phyloP scores from a whole-genome alignment of 2,797 vertebrate genomes.

The Typhlichthys eigenmanni region DNA sequence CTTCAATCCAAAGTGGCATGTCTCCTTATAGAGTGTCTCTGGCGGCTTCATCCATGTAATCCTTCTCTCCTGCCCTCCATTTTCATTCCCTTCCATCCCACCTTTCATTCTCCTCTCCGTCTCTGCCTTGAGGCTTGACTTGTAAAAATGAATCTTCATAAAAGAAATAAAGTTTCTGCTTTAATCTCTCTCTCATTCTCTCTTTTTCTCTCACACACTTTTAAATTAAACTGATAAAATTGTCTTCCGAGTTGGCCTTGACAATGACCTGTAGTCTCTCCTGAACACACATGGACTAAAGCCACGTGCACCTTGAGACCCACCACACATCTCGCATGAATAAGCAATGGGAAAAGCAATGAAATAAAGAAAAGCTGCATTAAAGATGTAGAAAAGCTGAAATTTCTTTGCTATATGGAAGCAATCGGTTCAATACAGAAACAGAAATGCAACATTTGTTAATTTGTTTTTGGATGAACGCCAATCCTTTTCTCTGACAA shows the following conservation, averaged over 20 bases:
- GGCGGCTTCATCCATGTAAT: background rate
- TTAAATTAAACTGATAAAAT: slow-evolving; percentile 71
- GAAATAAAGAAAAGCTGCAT: slow-evolving; percentile 4
- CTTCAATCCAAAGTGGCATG: no score
- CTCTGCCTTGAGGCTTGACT: slow-evolving; percentile 46
- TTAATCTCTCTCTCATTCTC: slow-evolving; percentile 50
- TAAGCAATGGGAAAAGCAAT: slow-evolving; percentile 23
- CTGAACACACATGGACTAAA: background rate
- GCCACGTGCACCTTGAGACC: slow-evolving; percentile 18
- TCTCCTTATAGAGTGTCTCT: no score
- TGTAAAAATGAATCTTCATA: slow-evolving; percentile 69
- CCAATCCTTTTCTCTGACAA: no score
- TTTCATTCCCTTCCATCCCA: background rate
- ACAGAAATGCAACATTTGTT: slow-evolving; percentile 9
- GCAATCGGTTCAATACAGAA: slow-evolving; percentile 37
- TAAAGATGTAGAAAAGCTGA: background rate
- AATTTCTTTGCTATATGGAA: background rate
- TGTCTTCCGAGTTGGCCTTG: slow-evolving; percentile 69
- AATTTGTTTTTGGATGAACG: no score
- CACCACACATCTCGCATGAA: slow-evolving; percentile 39
- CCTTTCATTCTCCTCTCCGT: background rate
- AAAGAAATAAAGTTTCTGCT: slow-evolving; percentile 50
- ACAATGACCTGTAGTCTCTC: slow-evolving; percentile 49
- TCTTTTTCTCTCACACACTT: slow-evolving; percentile 41
- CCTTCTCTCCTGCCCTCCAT: background rate